Evolutionary conservation across 2,888 invertebrate species (phyloP), one percentile per base, ranked within the genome.

Genomic region (Nysson spinosus): DNA sequence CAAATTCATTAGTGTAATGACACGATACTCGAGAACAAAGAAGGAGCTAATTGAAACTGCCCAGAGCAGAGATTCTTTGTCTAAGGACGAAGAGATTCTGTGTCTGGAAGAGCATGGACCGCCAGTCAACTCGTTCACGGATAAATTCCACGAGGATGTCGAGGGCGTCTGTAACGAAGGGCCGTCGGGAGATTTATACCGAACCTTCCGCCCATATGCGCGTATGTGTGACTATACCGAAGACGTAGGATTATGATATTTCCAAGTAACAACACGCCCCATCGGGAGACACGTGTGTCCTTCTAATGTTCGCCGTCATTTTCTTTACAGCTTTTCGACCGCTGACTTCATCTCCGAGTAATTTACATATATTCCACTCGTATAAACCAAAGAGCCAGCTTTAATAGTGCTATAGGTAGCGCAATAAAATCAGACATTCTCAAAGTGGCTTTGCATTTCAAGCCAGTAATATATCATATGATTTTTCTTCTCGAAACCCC

Each of bases 231-330:
- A 44, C 32, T 19, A 11, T 30, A 22, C 37, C 35, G 35, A 50
- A 50, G 44, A 52, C 47, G 39, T 34, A 49, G 76, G 81, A 82
- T 83, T 83, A 83, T 82, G 83, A 82, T 77, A 75, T 83, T 83
- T 83, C 82, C 75, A 40, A 83, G 83, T 80, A 82, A 76, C 69
- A 67, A 64, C 72, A 68, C 65, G 63, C 69, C 66, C 69, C 51
- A 20, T 20, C 19, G 35, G 40, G 34, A 39, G 69, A 58, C 71
- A 62, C 77, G 72, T 63, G 55, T 35, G 40, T 50, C 52, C 37
- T 54, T 32, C 46, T 35, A 16, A 19, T 32, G 30, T 24, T 11
- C 47, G 47, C 5, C 11, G 46, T 20, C 37, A 26, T 51, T 52
- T 57, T 17, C 26, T 63, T 72, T 54, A 61, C 24, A 22, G 47